Percentiles rank a stretch among this genome's conserved stretches.
These are phyloP conservation scores for Pogonomyrmex californicus DNA, from an alignment of 1,140 invertebrate species.

Conservation along the genomic window DNA sequence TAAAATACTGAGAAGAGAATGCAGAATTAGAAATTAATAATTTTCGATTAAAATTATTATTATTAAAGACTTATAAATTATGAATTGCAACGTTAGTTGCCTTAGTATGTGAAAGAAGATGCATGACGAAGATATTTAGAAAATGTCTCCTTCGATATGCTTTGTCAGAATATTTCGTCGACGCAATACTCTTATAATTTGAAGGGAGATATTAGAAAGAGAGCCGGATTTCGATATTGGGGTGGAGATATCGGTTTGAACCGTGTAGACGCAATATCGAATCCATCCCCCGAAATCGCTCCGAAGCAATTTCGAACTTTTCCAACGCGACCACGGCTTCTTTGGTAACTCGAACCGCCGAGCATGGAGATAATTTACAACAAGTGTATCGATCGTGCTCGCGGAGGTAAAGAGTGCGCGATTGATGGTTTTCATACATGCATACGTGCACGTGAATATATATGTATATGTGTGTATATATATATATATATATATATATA, in stretches of 20 bases:
- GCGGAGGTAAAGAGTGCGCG: constrained; percentile 16
- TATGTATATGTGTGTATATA: not conserved
- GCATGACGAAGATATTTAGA: not conserved
- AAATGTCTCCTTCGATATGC: not conserved
- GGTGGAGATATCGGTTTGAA: constrained; percentile 46
- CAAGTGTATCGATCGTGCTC: constrained; percentile 45
- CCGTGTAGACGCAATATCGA: constrained; percentile 55
- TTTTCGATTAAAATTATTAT: not conserved
- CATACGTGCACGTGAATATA: not conserved
- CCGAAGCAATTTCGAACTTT: constrained; percentile 60
- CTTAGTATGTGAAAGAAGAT: not conserved
- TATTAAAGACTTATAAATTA: not conserved
- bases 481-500: no score
- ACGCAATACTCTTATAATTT: constrained; percentile 27
- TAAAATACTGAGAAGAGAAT: not conserved
- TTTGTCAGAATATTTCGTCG: constrained; percentile 11
- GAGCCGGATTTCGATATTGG: constrained; percentile 47
- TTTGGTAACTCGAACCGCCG: constrained; percentile 52
- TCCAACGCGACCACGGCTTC: constrained; percentile 47
- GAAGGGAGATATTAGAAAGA: constrained; percentile 50
- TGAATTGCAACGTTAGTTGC: not conserved
- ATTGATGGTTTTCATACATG: constrained; percentile 18
- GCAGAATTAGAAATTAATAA: constrained; percentile 18
- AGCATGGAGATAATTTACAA: constrained; percentile 48
- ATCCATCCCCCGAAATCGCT: constrained; percentile 53